These are phyloP conservation scores for Lophura nycthemera DNA, from an alignment of 2,113 vertebrate genomes.

Conservation along the genomic window DNA sequence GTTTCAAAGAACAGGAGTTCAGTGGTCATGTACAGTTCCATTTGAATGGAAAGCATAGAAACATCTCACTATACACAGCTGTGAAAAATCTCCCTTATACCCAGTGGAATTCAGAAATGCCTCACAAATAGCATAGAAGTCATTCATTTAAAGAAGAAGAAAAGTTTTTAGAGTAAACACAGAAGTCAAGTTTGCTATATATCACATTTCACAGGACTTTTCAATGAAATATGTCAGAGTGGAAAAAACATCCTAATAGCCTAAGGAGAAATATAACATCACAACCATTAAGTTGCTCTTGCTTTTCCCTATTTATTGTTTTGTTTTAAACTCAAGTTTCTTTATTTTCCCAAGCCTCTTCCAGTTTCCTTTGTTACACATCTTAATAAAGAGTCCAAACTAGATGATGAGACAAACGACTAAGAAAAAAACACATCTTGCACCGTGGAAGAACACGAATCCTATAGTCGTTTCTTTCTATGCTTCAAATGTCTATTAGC, in stretches of 20 bases:
- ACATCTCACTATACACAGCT: not conserved
- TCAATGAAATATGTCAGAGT: not conserved
- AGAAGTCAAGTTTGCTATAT: not conserved
- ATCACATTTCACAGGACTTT: not conserved
- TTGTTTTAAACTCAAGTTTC: not conserved
- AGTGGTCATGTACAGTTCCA: not conserved
- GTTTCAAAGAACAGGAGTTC: not conserved
- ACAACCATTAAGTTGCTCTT: not conserved
- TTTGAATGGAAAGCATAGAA: not conserved
- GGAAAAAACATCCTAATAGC: not conserved
- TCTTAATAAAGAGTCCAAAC: not conserved
- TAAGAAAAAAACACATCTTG: not conserved
- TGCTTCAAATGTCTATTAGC: not conserved
- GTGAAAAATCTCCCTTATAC: not conserved
- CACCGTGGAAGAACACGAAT: not conserved
- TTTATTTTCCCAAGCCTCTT: not conserved
- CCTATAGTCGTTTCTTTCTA: not conserved
- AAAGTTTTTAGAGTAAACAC: not conserved
- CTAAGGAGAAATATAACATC: not conserved
- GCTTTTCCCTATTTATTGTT: not conserved
- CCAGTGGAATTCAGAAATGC: not conserved
- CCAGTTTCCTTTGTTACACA: not conserved
- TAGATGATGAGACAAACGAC: conserved; percentile 35
- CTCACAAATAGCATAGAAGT: not conserved
- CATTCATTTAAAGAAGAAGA: rapidly evolving